Percentiles rank a stretch among this genome's conserved stretches.
These are phyloP conservation scores for Hedya salicella DNA, from an alignment of 2,888 invertebrate species.

Conservation along the genomic window DNA sequence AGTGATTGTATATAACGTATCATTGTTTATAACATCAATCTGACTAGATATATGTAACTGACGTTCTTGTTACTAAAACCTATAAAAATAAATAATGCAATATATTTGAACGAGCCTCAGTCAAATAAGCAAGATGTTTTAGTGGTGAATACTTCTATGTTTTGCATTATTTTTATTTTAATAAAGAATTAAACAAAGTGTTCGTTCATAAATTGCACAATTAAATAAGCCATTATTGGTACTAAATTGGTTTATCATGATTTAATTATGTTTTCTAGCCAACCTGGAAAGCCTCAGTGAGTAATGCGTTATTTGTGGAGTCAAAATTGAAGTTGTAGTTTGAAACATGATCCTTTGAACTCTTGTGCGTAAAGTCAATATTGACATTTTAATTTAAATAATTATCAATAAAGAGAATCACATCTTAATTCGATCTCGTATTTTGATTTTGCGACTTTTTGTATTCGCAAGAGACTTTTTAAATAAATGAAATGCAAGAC, in stretches of 20 bases:
- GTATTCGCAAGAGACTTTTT: too few relatives aligned
- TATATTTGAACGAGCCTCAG: neutral
- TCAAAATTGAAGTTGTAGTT: neutral
- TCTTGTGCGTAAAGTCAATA: too few relatives aligned
- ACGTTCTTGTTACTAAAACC: neutral
- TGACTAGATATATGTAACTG: neutral
- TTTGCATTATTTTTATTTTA: slow-evolving; percentile 4
- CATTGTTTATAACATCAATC: neutral
- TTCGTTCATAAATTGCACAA: slow-evolving; percentile 9
- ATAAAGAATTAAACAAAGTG: too few relatives aligned
- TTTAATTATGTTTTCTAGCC: slow-evolving; percentile 77
- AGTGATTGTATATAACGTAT: neutral
- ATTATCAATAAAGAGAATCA: too few relatives aligned
- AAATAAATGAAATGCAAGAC: too few relatives aligned
- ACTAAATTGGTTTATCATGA: slow-evolving; percentile 9
- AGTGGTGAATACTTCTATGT: neutral
- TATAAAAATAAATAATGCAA: neutral
- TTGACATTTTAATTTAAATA: too few relatives aligned
- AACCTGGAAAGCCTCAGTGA: slow-evolving; percentile 87
- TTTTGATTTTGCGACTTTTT: too few relatives aligned
- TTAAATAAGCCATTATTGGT: neutral
- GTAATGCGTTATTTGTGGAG: slow-evolving; percentile 51
- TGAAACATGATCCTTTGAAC: slow-evolving; percentile 11
- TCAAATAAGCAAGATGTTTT: too few relatives aligned
- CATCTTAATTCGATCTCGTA: too few relatives aligned